These are phyloP conservation scores for Lycocerus yunnanus DNA, from an alignment of 2,888 invertebrate species.

Conservation along the genomic window DNA sequence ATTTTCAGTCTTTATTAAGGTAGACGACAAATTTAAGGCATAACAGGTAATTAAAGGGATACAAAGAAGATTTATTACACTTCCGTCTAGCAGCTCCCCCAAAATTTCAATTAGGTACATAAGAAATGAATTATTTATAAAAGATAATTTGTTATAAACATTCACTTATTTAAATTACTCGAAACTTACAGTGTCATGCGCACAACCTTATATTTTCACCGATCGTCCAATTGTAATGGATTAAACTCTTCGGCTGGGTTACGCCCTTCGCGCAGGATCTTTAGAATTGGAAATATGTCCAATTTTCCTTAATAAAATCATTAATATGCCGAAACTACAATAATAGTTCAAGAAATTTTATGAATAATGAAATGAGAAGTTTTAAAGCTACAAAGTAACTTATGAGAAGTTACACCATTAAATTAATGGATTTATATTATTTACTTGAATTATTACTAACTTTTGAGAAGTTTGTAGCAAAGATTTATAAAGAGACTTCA, in stretches of 20 bases:
- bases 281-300: no score
- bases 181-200: no score
- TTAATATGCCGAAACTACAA: not conserved
- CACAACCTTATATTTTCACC: no score
- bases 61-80: conserved; percentile 19
- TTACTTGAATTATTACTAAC: not conserved
- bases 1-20: conserved; percentile 22
- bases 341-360: not conserved
- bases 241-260: no score
- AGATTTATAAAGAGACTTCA: not conserved
- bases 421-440: not conserved
- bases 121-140: conserved; percentile 1
- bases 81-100: conserved; percentile 3
- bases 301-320: not conserved
- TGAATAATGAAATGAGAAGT: not conserved
- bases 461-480: not conserved
- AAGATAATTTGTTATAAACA: not conserved
- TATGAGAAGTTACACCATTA: not conserved
- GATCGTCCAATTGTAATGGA: no score
- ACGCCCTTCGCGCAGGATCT: no score
- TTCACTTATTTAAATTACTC: no score
- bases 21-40: conserved; percentile 13
- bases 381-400: not conserved
- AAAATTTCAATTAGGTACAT: conserved; percentile 10
- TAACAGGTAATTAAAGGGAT: conserved; percentile 20